Percentiles rank a stretch among this genome's conserved stretches.
phyloP scores from a whole-genome alignment of 2,797 vertebrate species.

The Pseudochirops corinnae region DNA sequence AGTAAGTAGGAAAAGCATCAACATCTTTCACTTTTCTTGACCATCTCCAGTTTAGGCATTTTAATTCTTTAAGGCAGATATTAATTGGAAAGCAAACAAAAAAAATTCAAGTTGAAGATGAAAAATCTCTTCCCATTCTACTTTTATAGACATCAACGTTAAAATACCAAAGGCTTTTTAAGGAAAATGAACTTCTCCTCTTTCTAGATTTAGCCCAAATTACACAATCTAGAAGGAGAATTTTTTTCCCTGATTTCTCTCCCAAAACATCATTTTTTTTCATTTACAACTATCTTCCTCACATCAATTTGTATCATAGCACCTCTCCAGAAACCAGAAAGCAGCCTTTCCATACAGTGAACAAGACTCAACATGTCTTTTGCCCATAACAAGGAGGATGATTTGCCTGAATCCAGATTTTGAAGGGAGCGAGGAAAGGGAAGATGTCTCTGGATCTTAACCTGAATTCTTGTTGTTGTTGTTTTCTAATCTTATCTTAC shows the following conservation, averaged over 20 bases:
- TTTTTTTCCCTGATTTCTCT: background rate
- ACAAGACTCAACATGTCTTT: background rate
- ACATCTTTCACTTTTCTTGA: background rate
- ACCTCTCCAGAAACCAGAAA: constrained; percentile 27
- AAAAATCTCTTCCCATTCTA: background rate
- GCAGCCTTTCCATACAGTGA: constrained; percentile 1
- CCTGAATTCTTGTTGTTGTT: background rate
- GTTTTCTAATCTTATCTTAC: background rate
- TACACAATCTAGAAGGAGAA: constrained; percentile 24
- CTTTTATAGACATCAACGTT: background rate
- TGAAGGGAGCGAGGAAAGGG: constrained; percentile 22
- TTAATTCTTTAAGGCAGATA: background rate
- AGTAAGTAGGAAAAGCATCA: constrained; percentile 24
- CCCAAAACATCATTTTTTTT: background rate
- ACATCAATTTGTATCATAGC: constrained; percentile 4
- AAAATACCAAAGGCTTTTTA: background rate
- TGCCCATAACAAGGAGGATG: constrained; percentile 33
- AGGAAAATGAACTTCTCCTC: background rate
- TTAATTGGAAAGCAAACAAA: constrained; percentile 3
- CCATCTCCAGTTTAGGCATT: constrained; percentile 22
- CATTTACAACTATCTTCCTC: background rate
- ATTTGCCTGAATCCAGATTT: constrained; percentile 2
- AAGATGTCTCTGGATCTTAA: background rate
- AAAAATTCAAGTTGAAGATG: background rate
- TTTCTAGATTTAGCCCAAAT: background rate